Percentiles rank a stretch among this genome's conserved stretches.
Evolutionary conservation across 2,113 vertebrate species (phyloP).

Genomic region (Brachypteracias leptosomus): DNA sequence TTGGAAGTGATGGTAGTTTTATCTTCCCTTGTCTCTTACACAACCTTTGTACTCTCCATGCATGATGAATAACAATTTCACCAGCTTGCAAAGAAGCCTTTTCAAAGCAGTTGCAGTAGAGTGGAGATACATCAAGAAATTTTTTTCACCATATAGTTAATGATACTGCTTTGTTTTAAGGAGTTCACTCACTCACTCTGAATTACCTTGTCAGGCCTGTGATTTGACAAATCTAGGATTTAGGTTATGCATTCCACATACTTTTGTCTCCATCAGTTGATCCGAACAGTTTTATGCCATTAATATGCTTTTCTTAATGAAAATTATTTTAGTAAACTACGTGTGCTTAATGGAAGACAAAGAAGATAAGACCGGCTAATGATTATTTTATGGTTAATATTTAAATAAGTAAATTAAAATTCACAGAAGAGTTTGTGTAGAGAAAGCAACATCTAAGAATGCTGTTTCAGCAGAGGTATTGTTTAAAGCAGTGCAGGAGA

Average conservation of each 20-base stretch:
- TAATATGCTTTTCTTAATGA: neutral
- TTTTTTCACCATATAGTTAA: neutral
- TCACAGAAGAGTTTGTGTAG: neutral
- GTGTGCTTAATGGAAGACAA: neutral
- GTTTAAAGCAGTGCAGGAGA: neutral
- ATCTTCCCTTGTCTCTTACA: neutral
- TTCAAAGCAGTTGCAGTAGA: neutral
- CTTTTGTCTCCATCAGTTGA: neutral
- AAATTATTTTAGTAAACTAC: neutral
- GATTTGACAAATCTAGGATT: neutral
- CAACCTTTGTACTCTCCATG: neutral
- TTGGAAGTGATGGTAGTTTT: neutral
- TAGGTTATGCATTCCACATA: neutral
- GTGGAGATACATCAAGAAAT: neutral
- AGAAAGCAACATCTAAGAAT: neutral
- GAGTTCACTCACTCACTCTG: neutral
- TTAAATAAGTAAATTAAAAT: neutral
- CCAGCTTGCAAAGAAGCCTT: neutral
- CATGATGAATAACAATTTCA: neutral
- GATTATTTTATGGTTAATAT: neutral
- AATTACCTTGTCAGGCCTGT: neutral
- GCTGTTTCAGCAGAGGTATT: neutral
- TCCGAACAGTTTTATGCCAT: neutral
- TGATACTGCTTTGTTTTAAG: neutral
- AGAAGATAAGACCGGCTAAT: neutral